Base-by-base conservation (phyloP, 2,888 invertebrate species). In the Eupithecia tripunctaria region DNA sequence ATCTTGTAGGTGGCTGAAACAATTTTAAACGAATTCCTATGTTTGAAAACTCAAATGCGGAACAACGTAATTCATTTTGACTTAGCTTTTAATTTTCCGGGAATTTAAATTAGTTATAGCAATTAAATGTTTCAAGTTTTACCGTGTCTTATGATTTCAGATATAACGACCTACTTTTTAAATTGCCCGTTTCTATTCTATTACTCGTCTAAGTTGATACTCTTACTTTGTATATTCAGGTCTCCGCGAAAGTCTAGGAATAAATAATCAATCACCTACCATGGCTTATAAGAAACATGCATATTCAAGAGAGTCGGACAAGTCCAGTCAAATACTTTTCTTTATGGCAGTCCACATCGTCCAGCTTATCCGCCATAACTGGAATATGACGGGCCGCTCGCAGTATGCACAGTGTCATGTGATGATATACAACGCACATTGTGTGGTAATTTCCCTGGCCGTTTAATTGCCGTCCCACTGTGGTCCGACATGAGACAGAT, bases 381-480 rank as follows among this genome's bases (percentile, higher is more conserved):
- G 76, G 83, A 82, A 85, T 92, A 91, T 92, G 91, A 92, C 82
- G 86, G 84, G 89, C 67, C 21, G 82, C 81, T 80, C 80, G 78
- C 83, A 82, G 83, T 83, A 85, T 86, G 88, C 86, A 79, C 73
- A 68, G 74, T 72, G 93, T 92, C 94, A 92, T 92, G 88, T 86
- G 85, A 89, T 91, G 92, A 93, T 92, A 91, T 91, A 93, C 90
- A 86, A 87, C 81, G 83, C 91, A 89, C 90, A 93, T 93, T 94
- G 93, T 94, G 93, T 93, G 93, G 93, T 93, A 93, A 94, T 93
- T 89, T 87, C 82, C 87, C 86, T 84, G 84, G 82, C 84, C 89
- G 87, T 90, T 92, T 94, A 94, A 94, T 94, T 94, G 90, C 91
- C 89, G 85, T 88, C 86, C 86, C 89, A 88, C 88, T 89, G 87